A percentile compares a stretch with the other conserved stretches of the same genome.
Conservation (phyloP, 2,113 vertebrate species). For the Oncorhynchus gorbuscha region DNA sequence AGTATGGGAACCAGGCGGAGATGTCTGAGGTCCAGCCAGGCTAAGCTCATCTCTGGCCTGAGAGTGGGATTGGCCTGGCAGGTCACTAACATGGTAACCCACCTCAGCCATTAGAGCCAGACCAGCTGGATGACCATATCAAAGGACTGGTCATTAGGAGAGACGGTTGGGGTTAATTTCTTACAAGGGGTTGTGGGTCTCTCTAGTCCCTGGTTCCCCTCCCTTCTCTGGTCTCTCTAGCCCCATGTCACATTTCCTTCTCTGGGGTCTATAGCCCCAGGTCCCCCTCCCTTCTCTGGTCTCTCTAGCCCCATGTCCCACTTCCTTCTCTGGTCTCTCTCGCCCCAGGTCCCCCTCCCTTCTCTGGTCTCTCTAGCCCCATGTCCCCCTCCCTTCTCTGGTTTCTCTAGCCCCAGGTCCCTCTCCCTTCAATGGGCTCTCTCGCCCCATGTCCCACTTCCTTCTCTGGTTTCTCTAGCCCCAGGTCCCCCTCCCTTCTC, state of each 20-base stretch:
- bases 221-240: constrained; percentile 29
- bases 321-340: constrained; percentile 32
- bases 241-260: constrained; percentile 6
- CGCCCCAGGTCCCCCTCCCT: no score
- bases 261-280: constrained; percentile 26
- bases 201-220: background rate
- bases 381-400: no score
- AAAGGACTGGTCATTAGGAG: constrained; percentile 55
- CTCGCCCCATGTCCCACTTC: no score
- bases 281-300: background rate
- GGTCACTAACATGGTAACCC: constrained; percentile 14
- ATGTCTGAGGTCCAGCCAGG: constrained; percentile 18
- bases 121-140: constrained; percentile 32
- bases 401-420: no score
- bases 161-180: constrained; percentile 32
- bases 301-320: constrained; percentile 7
- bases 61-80: constrained; percentile 4
- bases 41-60: constrained; percentile 26
- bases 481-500: no score
- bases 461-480: no score
- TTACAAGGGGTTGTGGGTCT: constrained; percentile 11
- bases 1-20: constrained; percentile 17
- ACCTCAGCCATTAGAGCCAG: constrained; percentile 29
- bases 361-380: no score
- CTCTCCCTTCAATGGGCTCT: no score